Evolutionary conservation across 2,888 invertebrate genomes (phyloP).

Genomic region (Dugesia japonica): DNA sequence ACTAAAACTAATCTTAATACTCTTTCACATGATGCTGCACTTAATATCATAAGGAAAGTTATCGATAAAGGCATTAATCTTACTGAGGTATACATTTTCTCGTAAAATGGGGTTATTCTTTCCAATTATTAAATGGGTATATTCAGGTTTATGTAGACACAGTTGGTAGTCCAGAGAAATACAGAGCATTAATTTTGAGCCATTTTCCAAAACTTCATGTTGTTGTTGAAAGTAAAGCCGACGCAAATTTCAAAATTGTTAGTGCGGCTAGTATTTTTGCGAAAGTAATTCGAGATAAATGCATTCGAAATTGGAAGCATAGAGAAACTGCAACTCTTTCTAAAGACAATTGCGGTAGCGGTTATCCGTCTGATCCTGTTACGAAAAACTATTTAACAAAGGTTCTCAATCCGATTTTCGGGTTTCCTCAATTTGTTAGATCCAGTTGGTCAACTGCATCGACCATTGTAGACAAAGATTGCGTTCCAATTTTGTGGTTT

Average conservation of each 20-base stretch:
- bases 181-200: slow-evolving; percentile 57
- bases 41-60: slow-evolving; percentile 63
- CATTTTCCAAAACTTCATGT: slow-evolving; percentile 74
- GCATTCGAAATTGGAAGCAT: slow-evolving; percentile 32
- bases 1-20: slow-evolving; percentile 78
- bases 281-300: slow-evolving; percentile 50
- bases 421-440: slow-evolving; percentile 76
- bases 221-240: slow-evolving; percentile 87
- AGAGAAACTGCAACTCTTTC: slow-evolving; percentile 32
- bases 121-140: no score
- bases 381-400: slow-evolving; percentile 74
- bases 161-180: slow-evolving; percentile 79
- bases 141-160: slow-evolving; percentile 75
- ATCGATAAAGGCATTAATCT: slow-evolving; percentile 66
- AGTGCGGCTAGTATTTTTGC: slow-evolving; percentile 97
- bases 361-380: slow-evolving; percentile 58
- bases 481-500: slow-evolving; percentile 50
- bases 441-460: slow-evolving; percentile 94
- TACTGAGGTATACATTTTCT: no score
- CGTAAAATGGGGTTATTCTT: no score
- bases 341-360: slow-evolving; percentile 39
- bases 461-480: slow-evolving; percentile 59
- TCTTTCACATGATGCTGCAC: slow-evolving; percentile 84
- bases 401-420: slow-evolving; percentile 73
- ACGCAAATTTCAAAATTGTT: slow-evolving; percentile 82